Conservation (phyloP, 1,140 invertebrate species). For the Heliconius melpomene region DNA sequence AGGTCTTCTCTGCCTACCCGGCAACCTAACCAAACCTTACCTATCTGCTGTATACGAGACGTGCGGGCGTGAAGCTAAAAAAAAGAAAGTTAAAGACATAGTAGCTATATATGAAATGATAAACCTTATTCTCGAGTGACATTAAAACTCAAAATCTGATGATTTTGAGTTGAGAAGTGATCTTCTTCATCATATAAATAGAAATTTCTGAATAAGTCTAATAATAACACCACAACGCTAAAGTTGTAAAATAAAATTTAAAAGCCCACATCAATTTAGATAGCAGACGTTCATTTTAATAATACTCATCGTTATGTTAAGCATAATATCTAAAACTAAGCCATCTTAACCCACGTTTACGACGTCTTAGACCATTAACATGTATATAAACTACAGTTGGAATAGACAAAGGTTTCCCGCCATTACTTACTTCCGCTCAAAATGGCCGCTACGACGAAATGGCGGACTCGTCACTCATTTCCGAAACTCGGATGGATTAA, state of each 20-base stretch:
- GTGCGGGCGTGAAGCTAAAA: too few relatives aligned
- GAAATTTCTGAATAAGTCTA: neutral
- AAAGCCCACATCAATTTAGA: neutral
- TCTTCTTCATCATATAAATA: too few relatives aligned
- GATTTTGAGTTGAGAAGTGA: too few relatives aligned
- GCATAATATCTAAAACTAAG: slow-evolving; percentile 24
- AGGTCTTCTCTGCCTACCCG: too few relatives aligned
- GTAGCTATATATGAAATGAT: neutral
- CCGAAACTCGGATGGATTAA: slow-evolving; percentile 25
- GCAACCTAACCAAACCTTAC: too few relatives aligned
- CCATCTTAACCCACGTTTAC: slow-evolving; percentile 44
- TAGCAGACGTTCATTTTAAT: slow-evolving; percentile 8
- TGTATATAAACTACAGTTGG: slow-evolving; percentile 50
- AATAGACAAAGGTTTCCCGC: slow-evolving; percentile 50
- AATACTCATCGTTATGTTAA: neutral
- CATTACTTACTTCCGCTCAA: slow-evolving; percentile 51
- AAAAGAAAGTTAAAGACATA: neutral
- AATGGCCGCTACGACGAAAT: slow-evolving; percentile 40
- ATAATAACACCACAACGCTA: neutral
- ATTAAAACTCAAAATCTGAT: neutral
- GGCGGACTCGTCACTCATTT: slow-evolving; percentile 32
- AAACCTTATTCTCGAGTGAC: too few relatives aligned
- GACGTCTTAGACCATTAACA: slow-evolving; percentile 49
- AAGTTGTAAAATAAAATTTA: neutral
- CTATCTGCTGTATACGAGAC: too few relatives aligned